Conservation (phyloP, 2,113 vertebrate species). For the Strigops habroptila region DNA sequence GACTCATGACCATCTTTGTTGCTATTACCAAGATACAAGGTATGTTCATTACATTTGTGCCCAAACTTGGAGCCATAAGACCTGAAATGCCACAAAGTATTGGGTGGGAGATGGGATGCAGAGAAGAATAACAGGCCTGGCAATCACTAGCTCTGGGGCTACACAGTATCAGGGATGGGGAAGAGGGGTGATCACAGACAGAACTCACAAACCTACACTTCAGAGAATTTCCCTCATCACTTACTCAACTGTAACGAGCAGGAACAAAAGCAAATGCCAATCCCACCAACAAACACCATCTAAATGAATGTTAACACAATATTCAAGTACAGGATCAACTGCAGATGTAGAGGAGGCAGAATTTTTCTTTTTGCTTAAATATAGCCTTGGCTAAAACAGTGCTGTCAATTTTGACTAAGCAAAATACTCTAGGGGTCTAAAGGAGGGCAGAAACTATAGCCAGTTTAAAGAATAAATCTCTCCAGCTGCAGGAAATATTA, state of each 20-base stretch:
- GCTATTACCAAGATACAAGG: background rate
- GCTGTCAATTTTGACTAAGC: background rate
- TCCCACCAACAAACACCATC: background rate
- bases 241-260: background rate
- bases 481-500: slow-evolving; percentile 2
- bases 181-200: background rate
- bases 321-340: background rate
- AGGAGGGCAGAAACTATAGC: background rate
- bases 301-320: background rate
- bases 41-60: background rate
- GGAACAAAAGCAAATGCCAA: background rate
- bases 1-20: background rate
- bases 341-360: background rate
- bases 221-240: background rate
- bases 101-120: background rate
- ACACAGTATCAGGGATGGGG: background rate
- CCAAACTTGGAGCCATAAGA: background rate
- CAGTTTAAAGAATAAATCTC: background rate
- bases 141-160: background rate
- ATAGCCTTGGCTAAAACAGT: background rate
- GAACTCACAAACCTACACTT: background rate
- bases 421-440: background rate
- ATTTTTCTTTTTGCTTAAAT: background rate
- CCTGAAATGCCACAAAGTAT: background rate
- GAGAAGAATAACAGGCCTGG: background rate